phyloP scores from a whole-genome alignment of 2,113 vertebrate species.

The Scomber colias region DNA sequence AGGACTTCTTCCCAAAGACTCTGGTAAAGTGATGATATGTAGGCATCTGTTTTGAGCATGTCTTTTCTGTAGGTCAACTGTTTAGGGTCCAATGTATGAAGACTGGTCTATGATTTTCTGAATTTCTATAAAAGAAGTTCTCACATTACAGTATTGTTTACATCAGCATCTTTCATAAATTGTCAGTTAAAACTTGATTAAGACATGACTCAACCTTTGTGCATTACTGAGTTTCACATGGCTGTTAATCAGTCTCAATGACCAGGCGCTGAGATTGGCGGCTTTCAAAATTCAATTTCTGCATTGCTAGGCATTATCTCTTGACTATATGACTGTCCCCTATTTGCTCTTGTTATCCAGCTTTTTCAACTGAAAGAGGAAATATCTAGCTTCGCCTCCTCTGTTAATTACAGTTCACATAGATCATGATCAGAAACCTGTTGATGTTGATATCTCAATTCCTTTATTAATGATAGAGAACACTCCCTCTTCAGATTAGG shows the following conservation, averaged over 20 bases:
- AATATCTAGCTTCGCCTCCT: not conserved
- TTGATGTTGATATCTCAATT: not conserved
- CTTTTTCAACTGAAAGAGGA: too few relatives aligned
- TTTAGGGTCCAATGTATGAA: too few relatives aligned
- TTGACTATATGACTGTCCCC: not conserved
- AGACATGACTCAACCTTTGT: too few relatives aligned
- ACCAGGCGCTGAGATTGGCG: not conserved
- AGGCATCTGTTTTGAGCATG: too few relatives aligned
- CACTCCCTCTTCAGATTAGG: not conserved
- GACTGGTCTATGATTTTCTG: too few relatives aligned
- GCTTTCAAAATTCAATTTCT: conserved; percentile 1
- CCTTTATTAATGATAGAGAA: not conserved
- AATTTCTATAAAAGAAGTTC: too few relatives aligned
- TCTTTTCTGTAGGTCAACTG: too few relatives aligned
- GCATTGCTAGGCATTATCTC: not conserved
- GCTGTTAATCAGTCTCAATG: conserved; percentile 14
- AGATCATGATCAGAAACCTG: not conserved
- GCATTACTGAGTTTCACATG: not conserved
- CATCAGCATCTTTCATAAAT: not conserved
- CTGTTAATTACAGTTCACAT: not conserved
- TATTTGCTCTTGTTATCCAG: not conserved
- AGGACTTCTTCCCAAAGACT: too few relatives aligned
- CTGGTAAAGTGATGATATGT: too few relatives aligned
- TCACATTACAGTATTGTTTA: too few relatives aligned
- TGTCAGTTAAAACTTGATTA: not conserved